Conservation (phyloP, 1,140 invertebrate species). For the Lucilia sericata region DNA sequence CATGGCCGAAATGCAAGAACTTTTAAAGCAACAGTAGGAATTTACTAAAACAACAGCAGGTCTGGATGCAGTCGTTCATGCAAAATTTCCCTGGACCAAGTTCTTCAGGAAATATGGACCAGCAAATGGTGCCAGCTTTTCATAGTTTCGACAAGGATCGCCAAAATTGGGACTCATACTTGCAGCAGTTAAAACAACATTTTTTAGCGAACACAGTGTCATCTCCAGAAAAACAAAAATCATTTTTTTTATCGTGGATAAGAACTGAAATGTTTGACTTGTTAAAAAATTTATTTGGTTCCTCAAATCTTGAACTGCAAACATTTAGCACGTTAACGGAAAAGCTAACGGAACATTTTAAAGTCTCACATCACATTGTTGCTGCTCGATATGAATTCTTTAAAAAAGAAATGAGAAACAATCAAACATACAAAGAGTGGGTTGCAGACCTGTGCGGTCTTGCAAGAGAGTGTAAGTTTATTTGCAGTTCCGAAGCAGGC, state of each 20-base stretch:
- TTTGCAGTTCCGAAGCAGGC: constrained; percentile 37
- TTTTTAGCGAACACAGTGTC: not conserved
- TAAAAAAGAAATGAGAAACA: constrained; percentile 42
- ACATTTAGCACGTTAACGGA: constrained; percentile 41
- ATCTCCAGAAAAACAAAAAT: constrained; percentile 10
- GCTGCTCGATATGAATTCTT: constrained; percentile 45
- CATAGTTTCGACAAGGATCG: too few species aligned
- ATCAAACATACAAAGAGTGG: constrained; percentile 48
- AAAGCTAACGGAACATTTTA: constrained; percentile 46
- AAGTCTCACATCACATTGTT: constrained; percentile 17
- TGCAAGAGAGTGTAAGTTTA: constrained; percentile 47
- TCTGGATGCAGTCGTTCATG: too few species aligned
- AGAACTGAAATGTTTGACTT: constrained; percentile 45
- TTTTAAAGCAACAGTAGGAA: too few species aligned
- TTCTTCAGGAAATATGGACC: too few species aligned
- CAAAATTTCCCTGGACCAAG: too few species aligned
- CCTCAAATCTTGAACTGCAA: constrained; percentile 24
- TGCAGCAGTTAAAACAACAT: constrained; percentile 36
- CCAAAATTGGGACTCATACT: constrained; percentile 35
- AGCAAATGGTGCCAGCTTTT: too few species aligned
- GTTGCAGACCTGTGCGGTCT: constrained; percentile 44
- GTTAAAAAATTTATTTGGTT: constrained; percentile 38
- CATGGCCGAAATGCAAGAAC: too few species aligned
- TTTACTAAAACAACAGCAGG: too few species aligned
- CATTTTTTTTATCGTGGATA: constrained; percentile 46